Evolutionary conservation across 2,797 vertebrate genomes (phyloP).

Genomic region (Fistularia tabacaria): DNA sequence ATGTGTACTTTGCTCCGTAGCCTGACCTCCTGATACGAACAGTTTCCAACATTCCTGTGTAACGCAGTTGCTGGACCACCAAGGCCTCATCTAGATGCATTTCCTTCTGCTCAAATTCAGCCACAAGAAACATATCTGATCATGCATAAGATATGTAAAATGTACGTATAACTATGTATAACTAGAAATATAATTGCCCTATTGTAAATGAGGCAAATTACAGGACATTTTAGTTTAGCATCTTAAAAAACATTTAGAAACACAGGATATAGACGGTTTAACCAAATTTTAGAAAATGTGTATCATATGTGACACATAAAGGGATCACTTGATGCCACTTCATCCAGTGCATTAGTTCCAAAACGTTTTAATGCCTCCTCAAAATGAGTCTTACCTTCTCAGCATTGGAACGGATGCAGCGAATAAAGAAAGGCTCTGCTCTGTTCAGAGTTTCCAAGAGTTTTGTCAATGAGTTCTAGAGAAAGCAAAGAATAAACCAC

Average conservation of each 20-base stretch:
- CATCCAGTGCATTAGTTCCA: too few relatives aligned
- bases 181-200: too few relatives aligned
- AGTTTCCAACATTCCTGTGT: conserved; percentile 98
- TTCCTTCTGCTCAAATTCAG: conserved; percentile 80
- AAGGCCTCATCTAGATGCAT: conserved; percentile 89
- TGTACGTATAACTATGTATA: too few relatives aligned
- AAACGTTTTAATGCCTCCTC: too few relatives aligned
- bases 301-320: too few relatives aligned
- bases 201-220: too few relatives aligned
- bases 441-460: conserved; percentile 89
- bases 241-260: too few relatives aligned
- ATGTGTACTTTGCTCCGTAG: conserved; percentile 95
- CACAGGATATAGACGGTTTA: too few relatives aligned
- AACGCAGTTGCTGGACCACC: conserved; percentile 93
- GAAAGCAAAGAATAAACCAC: conserved; percentile 11
- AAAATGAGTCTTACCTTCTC: conserved; percentile 81
- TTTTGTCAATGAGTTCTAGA: conserved; percentile 92
- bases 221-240: too few relatives aligned
- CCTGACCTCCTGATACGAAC: conserved; percentile 95
- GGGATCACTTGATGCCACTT: too few relatives aligned
- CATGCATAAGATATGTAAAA: neutral
- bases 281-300: too few relatives aligned
- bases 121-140: conserved; percentile 8
- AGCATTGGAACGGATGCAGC: conserved; percentile 95
- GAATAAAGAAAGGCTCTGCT: conserved; percentile 97